Evolutionary conservation across 2,113 vertebrate species (phyloP).

Genomic region (Lycocorax pyrrhopterus): DNA sequence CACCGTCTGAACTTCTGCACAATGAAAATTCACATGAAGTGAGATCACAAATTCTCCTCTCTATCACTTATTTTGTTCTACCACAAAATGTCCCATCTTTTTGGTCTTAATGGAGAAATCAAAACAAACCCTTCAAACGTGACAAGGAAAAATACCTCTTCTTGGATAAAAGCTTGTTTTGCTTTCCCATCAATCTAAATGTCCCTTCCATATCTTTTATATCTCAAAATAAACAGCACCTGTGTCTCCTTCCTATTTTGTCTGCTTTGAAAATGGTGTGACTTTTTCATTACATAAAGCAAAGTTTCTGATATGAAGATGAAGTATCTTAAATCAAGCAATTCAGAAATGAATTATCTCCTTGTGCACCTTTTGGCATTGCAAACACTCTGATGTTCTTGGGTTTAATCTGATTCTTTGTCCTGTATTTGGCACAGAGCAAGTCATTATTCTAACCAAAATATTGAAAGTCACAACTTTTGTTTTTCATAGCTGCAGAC

Average conservation of each 20-base stretch:
- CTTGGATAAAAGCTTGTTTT: not conserved
- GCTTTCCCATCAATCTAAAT: not conserved
- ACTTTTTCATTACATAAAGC: conserved; percentile 4
- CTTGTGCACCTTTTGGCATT: not conserved
- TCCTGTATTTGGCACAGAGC: not conserved
- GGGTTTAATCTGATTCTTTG: not conserved
- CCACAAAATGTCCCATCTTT: not conserved
- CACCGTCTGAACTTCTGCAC: not conserved
- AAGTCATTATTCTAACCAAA: not conserved
- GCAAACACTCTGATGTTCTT: not conserved
- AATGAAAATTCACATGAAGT: not conserved
- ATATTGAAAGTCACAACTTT: not conserved
- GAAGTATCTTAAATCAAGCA: not conserved
- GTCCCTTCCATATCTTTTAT: not conserved
- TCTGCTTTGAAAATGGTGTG: not conserved
- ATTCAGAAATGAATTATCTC: not conserved
- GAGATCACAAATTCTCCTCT: not conserved
- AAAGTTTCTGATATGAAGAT: not conserved
- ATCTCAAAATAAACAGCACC: not conserved
- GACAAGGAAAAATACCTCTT: not conserved
- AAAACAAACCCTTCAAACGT: not conserved
- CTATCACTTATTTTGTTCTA: not conserved
- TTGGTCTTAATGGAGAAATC: not conserved
- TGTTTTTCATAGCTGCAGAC: conserved; percentile 15
- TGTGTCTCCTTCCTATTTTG: not conserved